phyloP scores from a whole-genome alignment of 1,140 invertebrate genomes.

The Sweltsa coloradensis region DNA sequence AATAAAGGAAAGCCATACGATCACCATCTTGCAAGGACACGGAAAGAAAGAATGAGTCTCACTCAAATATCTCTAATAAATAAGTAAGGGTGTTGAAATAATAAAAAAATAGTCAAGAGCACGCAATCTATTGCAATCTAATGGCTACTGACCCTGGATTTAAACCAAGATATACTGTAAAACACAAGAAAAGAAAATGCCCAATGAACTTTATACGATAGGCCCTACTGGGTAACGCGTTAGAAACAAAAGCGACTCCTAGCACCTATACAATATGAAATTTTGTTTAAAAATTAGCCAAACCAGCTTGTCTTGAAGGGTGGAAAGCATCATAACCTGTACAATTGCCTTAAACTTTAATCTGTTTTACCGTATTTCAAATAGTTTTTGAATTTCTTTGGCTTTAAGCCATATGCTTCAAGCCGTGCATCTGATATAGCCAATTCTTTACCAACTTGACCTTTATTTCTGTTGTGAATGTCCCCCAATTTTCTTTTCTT shows the following conservation, averaged over 20 bases:
- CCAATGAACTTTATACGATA: neutral
- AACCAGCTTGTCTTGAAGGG: neutral
- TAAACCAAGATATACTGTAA: neutral
- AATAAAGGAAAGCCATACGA: too few relatives aligned
- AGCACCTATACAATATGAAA: neutral
- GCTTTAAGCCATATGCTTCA: constrained; percentile 82
- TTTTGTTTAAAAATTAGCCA: neutral
- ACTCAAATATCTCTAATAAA: too few relatives aligned
- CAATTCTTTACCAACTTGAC: constrained; percentile 12
- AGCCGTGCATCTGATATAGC: constrained; percentile 62
- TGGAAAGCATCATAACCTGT: neutral
- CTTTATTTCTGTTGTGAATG: constrained; percentile 10
- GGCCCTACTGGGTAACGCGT: neutral
- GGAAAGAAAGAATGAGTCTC: too few relatives aligned
- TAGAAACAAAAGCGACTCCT: neutral
- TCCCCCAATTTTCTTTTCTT: constrained; percentile 21
- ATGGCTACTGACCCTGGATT: constrained; percentile 39
- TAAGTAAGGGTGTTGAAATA: too few relatives aligned
- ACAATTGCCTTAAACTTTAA: neutral
- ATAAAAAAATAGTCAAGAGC: too few relatives aligned
- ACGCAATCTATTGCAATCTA: too few relatives aligned
- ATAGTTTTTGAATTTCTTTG: constrained; percentile 72
- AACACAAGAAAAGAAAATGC: neutral
- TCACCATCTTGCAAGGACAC: too few relatives aligned
- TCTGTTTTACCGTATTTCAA: constrained; percentile 38